Evolutionary conservation across 1,140 invertebrate genomes (phyloP), one percentile per base, ranked within the genome.

Genomic region (Drosophila nebulosa): DNA sequence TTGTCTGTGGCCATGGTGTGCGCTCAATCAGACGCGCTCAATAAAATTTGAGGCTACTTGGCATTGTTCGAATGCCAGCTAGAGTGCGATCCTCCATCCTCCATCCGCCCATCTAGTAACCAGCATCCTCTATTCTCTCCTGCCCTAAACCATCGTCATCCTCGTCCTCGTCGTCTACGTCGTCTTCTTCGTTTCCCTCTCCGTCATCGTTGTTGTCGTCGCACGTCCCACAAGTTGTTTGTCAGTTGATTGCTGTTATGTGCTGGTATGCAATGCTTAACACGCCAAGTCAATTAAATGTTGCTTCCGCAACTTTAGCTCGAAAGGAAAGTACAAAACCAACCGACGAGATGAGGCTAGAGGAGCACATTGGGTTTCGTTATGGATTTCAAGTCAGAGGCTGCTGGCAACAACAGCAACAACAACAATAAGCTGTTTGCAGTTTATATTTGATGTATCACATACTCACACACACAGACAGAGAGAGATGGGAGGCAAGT

Each of bases 201-300:
- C n/a, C 32, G 55, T 12, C 16, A 16, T 36, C 16, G 42, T 46
- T 21, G 52, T 61, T 68, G 32, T 57, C 39, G 57, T 24, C 56
- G 64, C 74, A 64, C 64, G 70, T 78, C 75, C 75, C 77, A 72
- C 61, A 53, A 84, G 79, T 83, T 75, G 79, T 83, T 84, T 84
- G 75, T 72, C 75, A 80, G 75, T 64, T 83, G 79, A 83, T 74
- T 83, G 75, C 75, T 75, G 79, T 63, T 84, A 83, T 83, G 79
- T 78, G 79, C 80, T 78, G 79, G 79, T 84, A 83, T 83, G 79
- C 79, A 75, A 66, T 68, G 72, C 74, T 71, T 85, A 79, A 90
- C 86, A 90, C 78, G 86, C 77, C 80, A 90, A 90, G 78, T 90
- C 86, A 89, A 89, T 89, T 89, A 89, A 89, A 89, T 76, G 69